Evolutionary conservation across 2,113 vertebrate genomes (phyloP).

Genomic region (Nothoprocta pentlandii): DNA sequence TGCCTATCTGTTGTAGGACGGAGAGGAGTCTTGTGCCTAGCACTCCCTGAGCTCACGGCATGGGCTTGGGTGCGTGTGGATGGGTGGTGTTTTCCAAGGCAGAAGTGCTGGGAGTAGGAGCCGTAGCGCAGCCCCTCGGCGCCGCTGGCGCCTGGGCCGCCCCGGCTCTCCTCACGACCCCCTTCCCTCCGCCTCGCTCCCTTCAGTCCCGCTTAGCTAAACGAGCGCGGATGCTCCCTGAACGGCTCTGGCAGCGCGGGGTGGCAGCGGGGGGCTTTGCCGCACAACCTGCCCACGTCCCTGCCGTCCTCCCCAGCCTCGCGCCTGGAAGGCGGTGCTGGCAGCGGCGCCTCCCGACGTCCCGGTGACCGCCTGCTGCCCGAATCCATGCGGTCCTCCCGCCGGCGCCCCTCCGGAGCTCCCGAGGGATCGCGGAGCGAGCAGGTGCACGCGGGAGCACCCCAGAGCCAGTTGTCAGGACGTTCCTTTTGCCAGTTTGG

Average conservation of each 20-base stretch:
- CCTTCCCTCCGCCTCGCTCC: fast-evolving
- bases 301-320: not conserved
- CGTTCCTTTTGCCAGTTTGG: not conserved
- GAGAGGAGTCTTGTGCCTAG: not conserved
- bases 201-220: not conserved
- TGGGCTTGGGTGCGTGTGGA: not conserved
- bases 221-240: not conserved
- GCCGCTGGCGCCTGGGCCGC: not conserved
- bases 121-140: not conserved
- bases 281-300: not conserved
- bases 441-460: not conserved
- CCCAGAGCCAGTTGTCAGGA: fast-evolving
- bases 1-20: not conserved
- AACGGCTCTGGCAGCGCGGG: fast-evolving
- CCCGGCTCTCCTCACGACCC: not conserved
- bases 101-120: not conserved
- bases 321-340: not conserved
- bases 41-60: not conserved
- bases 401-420: not conserved
- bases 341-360: not conserved
- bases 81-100: not conserved
- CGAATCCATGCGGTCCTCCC: not conserved
- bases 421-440: not conserved
- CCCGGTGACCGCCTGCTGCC: not conserved
- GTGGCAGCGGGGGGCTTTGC: not conserved